These are phyloP conservation scores for Alviniconcha strummeri DNA, from an alignment of 2,888 invertebrate genomes.

Conservation along the genomic window DNA sequence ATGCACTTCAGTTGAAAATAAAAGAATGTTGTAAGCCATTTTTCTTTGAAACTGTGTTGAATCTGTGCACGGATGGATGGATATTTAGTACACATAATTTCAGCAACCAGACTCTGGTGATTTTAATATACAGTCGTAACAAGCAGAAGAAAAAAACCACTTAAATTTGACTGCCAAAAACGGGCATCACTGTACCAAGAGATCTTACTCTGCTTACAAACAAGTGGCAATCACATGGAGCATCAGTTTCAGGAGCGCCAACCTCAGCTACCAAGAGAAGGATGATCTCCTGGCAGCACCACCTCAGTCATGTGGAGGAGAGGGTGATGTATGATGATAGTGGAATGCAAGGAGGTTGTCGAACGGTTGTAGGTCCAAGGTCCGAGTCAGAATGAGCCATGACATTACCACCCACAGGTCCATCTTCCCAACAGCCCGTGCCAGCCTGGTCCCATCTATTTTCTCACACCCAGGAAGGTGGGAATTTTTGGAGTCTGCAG, in stretches of 20 bases:
- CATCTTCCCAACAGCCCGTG: slow-evolving; percentile 45
- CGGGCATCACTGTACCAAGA: no score
- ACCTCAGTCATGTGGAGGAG: neutral
- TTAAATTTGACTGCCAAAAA: no score
- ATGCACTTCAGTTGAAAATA: no score
- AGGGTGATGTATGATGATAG: neutral
- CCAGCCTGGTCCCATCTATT: slow-evolving; percentile 51
- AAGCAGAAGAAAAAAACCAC: no score
- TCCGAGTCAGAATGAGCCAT: neutral
- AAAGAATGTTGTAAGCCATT: no score
- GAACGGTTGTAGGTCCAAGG: neutral
- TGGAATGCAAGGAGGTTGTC: neutral
- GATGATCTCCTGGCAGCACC: neutral
- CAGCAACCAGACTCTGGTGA: no score
- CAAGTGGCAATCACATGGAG: no score
- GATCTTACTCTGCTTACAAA: no score
- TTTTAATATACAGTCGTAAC: no score
- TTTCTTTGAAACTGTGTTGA: no score
- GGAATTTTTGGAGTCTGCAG: slow-evolving; percentile 39
- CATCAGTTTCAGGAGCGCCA: neutral
- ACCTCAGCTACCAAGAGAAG: neutral
- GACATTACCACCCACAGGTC: slow-evolving; percentile 35
- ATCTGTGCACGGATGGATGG: no score
- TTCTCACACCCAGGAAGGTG: slow-evolving; percentile 49
- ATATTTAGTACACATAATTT: no score